phyloP scores from a whole-genome alignment of 2,113 vertebrate genomes.

The Salminus brasiliensis region DNA sequence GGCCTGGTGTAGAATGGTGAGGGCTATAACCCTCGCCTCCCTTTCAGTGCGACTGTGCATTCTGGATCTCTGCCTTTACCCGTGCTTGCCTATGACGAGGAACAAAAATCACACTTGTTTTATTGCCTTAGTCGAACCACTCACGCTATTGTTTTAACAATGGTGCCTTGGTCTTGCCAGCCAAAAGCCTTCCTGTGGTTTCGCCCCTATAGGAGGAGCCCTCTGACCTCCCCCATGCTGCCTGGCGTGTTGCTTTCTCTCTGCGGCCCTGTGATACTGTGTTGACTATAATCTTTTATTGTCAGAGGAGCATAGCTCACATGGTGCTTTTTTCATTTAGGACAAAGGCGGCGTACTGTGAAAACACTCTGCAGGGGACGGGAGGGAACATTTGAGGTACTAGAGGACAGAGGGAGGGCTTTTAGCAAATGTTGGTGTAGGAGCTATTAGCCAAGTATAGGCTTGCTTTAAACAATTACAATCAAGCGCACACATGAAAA shows the following conservation, averaged over 20 bases:
- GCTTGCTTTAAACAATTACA: constrained; percentile 40
- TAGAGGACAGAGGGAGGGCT: constrained; percentile 27
- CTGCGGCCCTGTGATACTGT: constrained; percentile 32
- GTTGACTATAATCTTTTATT: constrained; percentile 41
- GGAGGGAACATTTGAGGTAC: constrained; percentile 39
- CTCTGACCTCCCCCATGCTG: constrained; percentile 23
- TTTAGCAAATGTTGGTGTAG: constrained; percentile 5
- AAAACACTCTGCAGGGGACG: constrained; percentile 31
- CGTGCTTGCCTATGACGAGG: constrained; percentile 15
- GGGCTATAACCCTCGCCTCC: not conserved
- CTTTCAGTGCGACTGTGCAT: not conserved
- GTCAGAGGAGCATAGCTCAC: constrained; percentile 30
- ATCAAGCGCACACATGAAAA: constrained; percentile 12
- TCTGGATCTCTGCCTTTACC: constrained; percentile 13
- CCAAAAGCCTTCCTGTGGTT: constrained; percentile 38
- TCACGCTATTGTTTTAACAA: constrained; percentile 41
- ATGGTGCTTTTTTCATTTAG: constrained; percentile 35
- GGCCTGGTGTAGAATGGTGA: constrained; percentile 26
- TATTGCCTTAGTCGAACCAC: constrained; percentile 33
- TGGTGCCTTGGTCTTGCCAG: constrained; percentile 44
- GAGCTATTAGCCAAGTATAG: constrained; percentile 25
- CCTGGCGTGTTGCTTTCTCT: constrained; percentile 35
- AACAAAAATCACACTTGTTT: constrained; percentile 36
- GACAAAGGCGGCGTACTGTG: constrained; percentile 47
- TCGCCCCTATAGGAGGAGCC: constrained; percentile 31